phyloP scores from a whole-genome alignment of 2,888 invertebrate species.

The Ectemnius continuus region DNA sequence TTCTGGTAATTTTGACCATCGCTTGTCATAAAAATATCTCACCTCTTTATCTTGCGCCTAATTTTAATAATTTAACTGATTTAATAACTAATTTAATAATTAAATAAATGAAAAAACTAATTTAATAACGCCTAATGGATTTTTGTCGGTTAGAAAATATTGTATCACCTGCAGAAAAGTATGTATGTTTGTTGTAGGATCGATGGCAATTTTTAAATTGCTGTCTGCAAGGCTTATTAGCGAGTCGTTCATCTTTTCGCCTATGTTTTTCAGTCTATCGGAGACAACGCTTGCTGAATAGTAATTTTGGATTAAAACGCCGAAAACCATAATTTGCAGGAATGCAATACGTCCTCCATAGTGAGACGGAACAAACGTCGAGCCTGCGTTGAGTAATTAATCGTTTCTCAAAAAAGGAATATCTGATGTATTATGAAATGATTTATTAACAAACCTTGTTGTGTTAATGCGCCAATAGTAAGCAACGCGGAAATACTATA shows the following conservation, averaged over 20 bases:
- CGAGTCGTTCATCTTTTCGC: conserved; percentile 72
- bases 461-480: conserved; percentile 64
- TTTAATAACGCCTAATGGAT: not conserved
- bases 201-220: conserved; percentile 61
- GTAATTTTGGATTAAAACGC: conserved; percentile 69
- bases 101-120: too few species aligned
- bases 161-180: conserved; percentile 57
- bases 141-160: not conserved
- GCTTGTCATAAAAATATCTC: conserved; percentile 61
- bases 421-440: not conserved
- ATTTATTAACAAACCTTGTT: conserved; percentile 58
- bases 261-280: conserved; percentile 65
- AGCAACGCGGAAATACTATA: conserved; percentile 57
- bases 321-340: conserved; percentile 65
- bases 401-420: too few species aligned
- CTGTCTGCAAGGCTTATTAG: conserved; percentile 62
- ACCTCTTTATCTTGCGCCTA: conserved; percentile 45
- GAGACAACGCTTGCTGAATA: conserved; percentile 72
- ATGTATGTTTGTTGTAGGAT: conserved; percentile 61
- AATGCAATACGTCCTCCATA: conserved; percentile 68
- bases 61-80: too few species aligned
- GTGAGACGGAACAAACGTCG: conserved; percentile 61
- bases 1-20: conserved; percentile 65
- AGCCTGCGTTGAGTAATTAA: conserved; percentile 52
- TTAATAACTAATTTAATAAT: too few species aligned